Conservation (phyloP, 2,888 invertebrate genomes). For the Drosophila prolongata region DNA sequence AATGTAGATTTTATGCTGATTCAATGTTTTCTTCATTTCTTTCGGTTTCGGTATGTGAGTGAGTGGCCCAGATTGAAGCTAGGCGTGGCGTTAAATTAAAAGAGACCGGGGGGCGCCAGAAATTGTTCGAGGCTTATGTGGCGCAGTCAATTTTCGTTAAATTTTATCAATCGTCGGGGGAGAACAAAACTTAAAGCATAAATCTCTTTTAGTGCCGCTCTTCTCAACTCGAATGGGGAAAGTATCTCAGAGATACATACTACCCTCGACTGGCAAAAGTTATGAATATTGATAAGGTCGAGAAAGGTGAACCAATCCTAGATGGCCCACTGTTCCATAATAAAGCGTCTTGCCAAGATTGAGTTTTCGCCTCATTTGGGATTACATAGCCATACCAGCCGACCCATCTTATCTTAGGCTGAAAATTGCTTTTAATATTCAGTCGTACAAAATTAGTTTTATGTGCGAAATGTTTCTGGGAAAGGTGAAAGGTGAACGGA, state of each 20-base stretch:
- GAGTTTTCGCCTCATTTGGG: conserved; percentile 65
- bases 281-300: conserved; percentile 73
- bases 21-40: conserved; percentile 67
- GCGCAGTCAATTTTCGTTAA: conserved; percentile 41
- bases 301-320: conserved; percentile 27
- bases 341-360: conserved; percentile 59
- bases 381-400: conserved; percentile 37
- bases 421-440: conserved; percentile 69
- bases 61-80: conserved; percentile 62
- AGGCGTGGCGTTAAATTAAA: conserved; percentile 73
- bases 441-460: conserved; percentile 75
- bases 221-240: neutral
- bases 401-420: conserved; percentile 27
- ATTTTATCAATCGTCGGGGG: conserved; percentile 56
- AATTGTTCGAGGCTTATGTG: conserved; percentile 44
- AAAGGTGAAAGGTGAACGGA: conserved; percentile 43
- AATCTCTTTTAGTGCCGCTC: conserved; percentile 49
- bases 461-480: conserved; percentile 41
- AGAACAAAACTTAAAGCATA: conserved; percentile 50
- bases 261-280: conserved; percentile 40
- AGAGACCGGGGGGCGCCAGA: conserved; percentile 5
- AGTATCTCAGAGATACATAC: conserved; percentile 5
- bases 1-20: conserved; percentile 80
- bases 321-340: conserved; percentile 53
- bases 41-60: conserved; percentile 27